Evolutionary conservation across 2,888 invertebrate species (phyloP), one percentile per base, ranked within the genome.

Genomic region (Opisthograptis luteolata): DNA sequence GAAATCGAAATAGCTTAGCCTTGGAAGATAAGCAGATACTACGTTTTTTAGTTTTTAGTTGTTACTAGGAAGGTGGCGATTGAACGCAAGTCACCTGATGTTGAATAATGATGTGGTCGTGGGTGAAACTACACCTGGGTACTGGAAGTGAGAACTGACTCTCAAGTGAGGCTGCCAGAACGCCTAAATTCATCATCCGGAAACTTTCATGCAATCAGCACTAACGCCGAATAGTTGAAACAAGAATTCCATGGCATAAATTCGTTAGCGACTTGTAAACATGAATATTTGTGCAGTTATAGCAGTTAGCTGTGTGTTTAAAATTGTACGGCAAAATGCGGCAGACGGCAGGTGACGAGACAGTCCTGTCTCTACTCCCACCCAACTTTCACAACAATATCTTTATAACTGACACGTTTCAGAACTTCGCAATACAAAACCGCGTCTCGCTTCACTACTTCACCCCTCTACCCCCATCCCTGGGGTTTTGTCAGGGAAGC

Each of bases 401-500:
- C 60, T 60, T 48, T 50, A 53, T 47, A 58, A 57, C 57, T 49
- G 62, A 58, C 62, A 62, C 55, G 51, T 61, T 55, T 57, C 51
- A 43, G 50, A 57, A 62, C 48, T 59, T 57, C 40, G 53, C 57
- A 55, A 51, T 50, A 51, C 50, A 49, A 42, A 57, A 57, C 57
- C 56, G 46, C 49, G 40, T 55, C 44, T 52, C 45, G 27, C 35
- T 50, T 42, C 45, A 41, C 43, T 51, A 44, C 59, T 51, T 53
- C 63, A 53, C 55, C 60, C 51, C 51, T 39, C 55, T 50, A 50
- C 59, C 54, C 58, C 66, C 62, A 64, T 73, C 72, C 73, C 51
- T 52, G 68, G 72, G 73, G 73, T 68, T 79, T 80, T 76, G 80
- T 79, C 79, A 73, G 66, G 50, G 64, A 60, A 70, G 73, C 72